Base-by-base conservation (phyloP, 1,140 invertebrate genomes). In the Drosophila parvula region DNA sequence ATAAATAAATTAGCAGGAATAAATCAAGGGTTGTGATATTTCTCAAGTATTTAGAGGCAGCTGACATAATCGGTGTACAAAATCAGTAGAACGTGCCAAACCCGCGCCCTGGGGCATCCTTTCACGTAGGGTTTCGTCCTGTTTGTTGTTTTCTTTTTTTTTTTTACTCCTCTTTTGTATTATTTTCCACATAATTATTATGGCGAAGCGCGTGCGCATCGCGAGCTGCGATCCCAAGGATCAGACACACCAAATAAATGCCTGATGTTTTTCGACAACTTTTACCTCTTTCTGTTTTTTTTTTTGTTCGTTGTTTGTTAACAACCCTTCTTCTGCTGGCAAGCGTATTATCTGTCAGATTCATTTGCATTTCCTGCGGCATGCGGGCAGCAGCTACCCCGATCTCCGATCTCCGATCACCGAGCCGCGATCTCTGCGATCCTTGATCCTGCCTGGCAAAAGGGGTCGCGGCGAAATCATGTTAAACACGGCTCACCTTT, bases 301-400 rank as follows among this genome's bases (percentile, higher is more conserved):
- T 50, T 14, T 47, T 14, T 32, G 7, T 32, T 7, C 8, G 7
- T 34, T 34, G 7, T 34, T 30, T 16, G 11, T 50, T 32, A 41
- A 12, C 83, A 86, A 85, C 82, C 81, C 70, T 58, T 61, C 8
- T 14, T 32, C 43, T 9, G 28, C 43, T 9, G 28, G 18, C 59
- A 32, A 47, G 50, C 44, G 62, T 62, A 75, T 79, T 79, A 74
- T 89, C 85, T 84, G 81, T 89, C 85, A 84, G 81, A 90, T 90
- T 89, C 84, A 89, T 89, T 89, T 90, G 84, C 84, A 89, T 89
- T 88, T 88, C 80, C 82, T 86, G 79, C 44, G 48, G 69, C 58
- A 62, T 74, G 58, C 58, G 57, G 48, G 69, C 67, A 41, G 34
- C 22, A 53, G 11, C 32, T 53, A 36, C 70, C 74, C 53, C 68